Base-by-base conservation (phyloP, 2,797 vertebrate species). In the Chloroceryle inda region DNA sequence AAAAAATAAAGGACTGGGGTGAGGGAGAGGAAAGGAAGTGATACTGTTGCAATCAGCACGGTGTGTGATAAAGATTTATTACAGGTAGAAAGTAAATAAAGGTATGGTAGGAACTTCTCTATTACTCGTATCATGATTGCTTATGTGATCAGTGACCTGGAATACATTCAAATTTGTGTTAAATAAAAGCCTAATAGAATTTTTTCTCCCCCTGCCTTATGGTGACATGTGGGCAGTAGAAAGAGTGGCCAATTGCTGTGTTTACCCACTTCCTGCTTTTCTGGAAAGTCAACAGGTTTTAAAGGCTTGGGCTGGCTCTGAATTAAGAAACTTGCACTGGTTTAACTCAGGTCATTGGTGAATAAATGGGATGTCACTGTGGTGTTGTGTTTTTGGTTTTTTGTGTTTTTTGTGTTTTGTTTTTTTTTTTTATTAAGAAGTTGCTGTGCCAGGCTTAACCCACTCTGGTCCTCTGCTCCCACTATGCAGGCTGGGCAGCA, bases 21-120 rank as follows among this genome's bases (percentile, higher is more conserved):
- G 20, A 12, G 38, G 7, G 38, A 13, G 22, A 58, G 92, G 84
- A 66, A 50, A 50, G 91, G 93, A 97, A 97, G 92, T 9, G 76
- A 95, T 96, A 96, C 27, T 22, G 12, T 95, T 94, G 94, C 96
- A 97, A 97, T 98, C 96, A 89, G 95, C 89, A 79, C 8, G 10
- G 71, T 89, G 89, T 83, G 95, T 76, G 94, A 98, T 97, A 94
- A 97, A 97, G 94, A 97, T 98, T 98, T 98, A 97, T 98, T 97
- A 95, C 96, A 81, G 96, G 93, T 91, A 95, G 92, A 98, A 94
- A 96, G 95, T 91, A 98, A 98, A 97, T 73, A 98, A 92, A 98
- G 92, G 89, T 84, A 74, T 92, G 94, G 97, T 96, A 97, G 95
- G 56, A 83, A 97, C 95, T 94, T 93, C 93, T 98, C 97, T 97